Base-by-base conservation (phyloP, 2,888 invertebrate species). In the Drosophila nigricruria region DNA sequence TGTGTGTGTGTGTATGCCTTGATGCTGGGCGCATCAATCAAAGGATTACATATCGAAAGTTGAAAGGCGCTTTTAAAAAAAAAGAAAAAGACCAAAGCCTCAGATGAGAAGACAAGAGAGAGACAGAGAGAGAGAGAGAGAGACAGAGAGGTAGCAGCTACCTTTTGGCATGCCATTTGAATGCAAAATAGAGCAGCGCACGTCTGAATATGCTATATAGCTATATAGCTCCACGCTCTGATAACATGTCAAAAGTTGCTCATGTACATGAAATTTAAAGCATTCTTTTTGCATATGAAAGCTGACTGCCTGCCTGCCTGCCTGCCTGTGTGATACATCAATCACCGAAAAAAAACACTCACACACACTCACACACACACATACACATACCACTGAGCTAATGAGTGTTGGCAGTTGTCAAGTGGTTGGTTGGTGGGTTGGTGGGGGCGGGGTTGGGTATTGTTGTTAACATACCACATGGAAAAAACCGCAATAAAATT, bases 41-140 rank as follows among this genome's bases (percentile, higher is more conserved):
- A 86, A 86, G 90, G 86, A 86, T 86, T 86, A 86, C 88, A 86
- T 86, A 86, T 86, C 90, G 86, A 89, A 89, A 81, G 77, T 81
- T 78, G 89, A 81, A 88, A 86, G 86, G 70, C 70, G 78, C 77
- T 73, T 79, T 52, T 70, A 81, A 83, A 85, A 88, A 20, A 0
- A 12, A 42, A 32, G 47, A 34, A 18, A 45, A 25, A 36, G 32
- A 38, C 2, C 30, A 8, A 36, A 32, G 10, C 10, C 27, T 47
- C 10, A 43, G 3, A 3, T n/a, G n/a, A 9, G 42, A 12, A 14
- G 1, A 20, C 2, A 20, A 10, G 40, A 25, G 30, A 34, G 30
- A 47, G 43, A 40, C 9, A 32, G 49, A 47, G 43, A 49, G 8
- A 40, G 49, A 25, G 32, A 30, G 30, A 12, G 43, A 14, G 43